Conservation (phyloP, 1,140 invertebrate genomes). For the Onthophagus taurus region DNA sequence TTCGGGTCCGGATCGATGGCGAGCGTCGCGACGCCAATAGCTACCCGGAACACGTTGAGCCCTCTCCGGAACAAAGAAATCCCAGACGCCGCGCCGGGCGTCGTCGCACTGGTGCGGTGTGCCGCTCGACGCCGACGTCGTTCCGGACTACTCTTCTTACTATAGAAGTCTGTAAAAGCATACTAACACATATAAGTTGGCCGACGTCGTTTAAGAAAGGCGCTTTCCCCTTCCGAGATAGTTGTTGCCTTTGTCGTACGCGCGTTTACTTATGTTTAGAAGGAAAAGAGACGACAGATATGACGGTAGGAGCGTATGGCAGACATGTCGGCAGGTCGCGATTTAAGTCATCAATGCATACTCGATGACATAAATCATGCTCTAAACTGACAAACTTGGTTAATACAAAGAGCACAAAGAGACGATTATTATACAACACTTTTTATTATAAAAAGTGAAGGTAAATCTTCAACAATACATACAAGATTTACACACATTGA, state of each 20-base stretch:
- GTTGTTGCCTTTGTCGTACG: not conserved
- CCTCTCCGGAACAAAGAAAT: conserved; percentile 1
- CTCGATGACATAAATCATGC: too few species aligned
- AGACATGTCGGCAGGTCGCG: conserved; percentile 6
- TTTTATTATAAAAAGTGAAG: too few species aligned
- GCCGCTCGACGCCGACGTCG: conserved; percentile 2
- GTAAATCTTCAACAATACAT: too few species aligned
- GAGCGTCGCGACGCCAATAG: conserved; percentile 8
- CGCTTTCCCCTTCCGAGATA: not conserved
- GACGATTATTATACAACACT: too few species aligned
- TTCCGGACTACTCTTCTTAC: not conserved
- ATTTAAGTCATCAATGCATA: too few species aligned
- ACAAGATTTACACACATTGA: too few species aligned
- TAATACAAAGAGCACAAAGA: too few species aligned
- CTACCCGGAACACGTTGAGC: not conserved
- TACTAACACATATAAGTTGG: conserved; percentile 10
- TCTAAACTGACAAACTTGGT: too few species aligned
- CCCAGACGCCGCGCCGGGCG: conserved; percentile 1
- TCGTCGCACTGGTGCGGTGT: too few species aligned
- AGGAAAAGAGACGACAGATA: conserved; percentile 6
- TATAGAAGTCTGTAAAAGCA: conserved; percentile 10
- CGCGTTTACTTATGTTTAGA: not conserved
- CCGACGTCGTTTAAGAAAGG: not conserved
- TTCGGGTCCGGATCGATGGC: too few species aligned
- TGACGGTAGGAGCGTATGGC: not conserved